Base-by-base conservation (phyloP, 1,140 invertebrate species). In the Drosophila rhopaloa region DNA sequence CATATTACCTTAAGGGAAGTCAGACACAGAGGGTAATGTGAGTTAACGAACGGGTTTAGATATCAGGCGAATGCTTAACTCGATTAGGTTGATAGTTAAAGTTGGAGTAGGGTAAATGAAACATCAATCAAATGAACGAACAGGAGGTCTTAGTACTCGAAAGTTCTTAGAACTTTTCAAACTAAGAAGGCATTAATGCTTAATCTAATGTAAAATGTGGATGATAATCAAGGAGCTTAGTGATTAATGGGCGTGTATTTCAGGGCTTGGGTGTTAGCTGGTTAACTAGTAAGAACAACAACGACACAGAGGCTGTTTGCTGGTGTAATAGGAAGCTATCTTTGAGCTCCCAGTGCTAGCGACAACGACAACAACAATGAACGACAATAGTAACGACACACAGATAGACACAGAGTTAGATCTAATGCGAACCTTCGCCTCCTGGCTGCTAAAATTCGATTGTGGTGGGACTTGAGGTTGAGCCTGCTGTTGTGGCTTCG, bases 361-460 rank as follows among this genome's bases (percentile, higher is more conserved):
- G 60, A 83, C 58, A 81, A 72, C 55, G 54, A 76, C 56, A 81
- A 72, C 55, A 47, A 76, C 56, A 66, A 57, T 46, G 27, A 77
- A 79, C 67, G 46, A 74, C 74, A 75, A 81, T 44, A 54, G 81
- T 66, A 85, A 85, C 74, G 68, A 79, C 80, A 76, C 47, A 77
- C 29, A 79, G 47, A 58, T 68, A 79, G 44, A 58, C 43, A 79
- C 40, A 46, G 43, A 53, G 51, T 72, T 53, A 58, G 43, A 50
- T 84, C 66, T 65, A 57, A 70, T 73, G 79, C 90, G 83, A 91
- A 91, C 90, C 90, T 91, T 91, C 76, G 91, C 86, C 73, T 91
- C 90, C 66, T 85, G 90, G 53, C 72, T 76, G 91, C 55, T 68
- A 76, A 29, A 75, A 46, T 48, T 72, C 61, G 54, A 46, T 37